Base-by-base conservation (phyloP, 2,113 vertebrate species). In the Athene cunicularia region DNA sequence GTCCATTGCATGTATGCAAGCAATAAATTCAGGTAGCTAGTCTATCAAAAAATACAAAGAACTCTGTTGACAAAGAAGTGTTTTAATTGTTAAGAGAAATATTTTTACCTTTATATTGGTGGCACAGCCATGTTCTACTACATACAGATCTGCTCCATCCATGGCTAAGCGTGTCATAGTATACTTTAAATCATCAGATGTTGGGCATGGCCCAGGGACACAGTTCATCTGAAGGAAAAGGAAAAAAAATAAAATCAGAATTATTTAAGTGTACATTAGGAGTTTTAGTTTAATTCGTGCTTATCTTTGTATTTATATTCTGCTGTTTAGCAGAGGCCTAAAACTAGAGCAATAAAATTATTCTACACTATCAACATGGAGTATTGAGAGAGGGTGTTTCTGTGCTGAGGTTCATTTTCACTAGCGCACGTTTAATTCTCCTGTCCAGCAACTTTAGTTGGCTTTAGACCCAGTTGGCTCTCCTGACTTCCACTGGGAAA, bases 61-160 rank as follows among this genome's bases (percentile, higher is more conserved):
- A 27, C 8, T 60, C 35, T n/a, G 39, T 1, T 35, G 41, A 56
- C 17, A 75, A 90, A 59, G 4, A 27, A 90, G 7, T 8, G 75
- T 26, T 79, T 49, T 20, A 72, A 63, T 3, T 72, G 12, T 28
- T 18, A 79, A 56, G 6, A 86, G 5, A 60, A 79, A 39, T 45
- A 50, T 4, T 21, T 70, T 94, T 84, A 99, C 99, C 99, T 99
- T 99, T 91, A 99, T 94, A 88, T 98, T 99, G 86, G 99, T 98
- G 59, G 99, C 99, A 97, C 99, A 99, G 96, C 99, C 99, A 64
- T 99, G 99, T 71, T 99, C 99, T 77, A 99, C 99, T 45, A 99
- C 84, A 58, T 99, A 99, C n/a, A 99, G 88, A 96, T 99, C 99
- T n/a, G 98, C 98, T 88, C 99, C 99, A 81, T 99, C 99, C 84